Conservation (phyloP, 2,113 vertebrate genomes). For the Hippocampus zosterae region DNA sequence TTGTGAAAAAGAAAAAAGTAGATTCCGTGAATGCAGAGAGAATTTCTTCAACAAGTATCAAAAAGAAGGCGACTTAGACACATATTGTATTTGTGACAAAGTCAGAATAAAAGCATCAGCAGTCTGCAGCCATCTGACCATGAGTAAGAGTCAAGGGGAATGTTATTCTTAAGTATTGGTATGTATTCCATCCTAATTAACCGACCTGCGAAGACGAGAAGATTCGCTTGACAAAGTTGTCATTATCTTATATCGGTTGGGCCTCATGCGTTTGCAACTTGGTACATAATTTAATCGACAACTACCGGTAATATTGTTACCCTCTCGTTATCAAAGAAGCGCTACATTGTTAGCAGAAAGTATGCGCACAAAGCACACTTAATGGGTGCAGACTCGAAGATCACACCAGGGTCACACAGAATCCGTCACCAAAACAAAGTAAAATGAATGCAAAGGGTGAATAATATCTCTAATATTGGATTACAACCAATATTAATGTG, state of each 20-base stretch:
- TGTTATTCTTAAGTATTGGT: neutral
- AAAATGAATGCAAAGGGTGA: too few species aligned
- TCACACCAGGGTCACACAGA: too few species aligned
- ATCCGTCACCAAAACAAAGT: too few species aligned
- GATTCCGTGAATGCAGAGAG: neutral
- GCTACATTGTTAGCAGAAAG: too few species aligned
- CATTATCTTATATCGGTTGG: neutral
- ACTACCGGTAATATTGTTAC: too few species aligned
- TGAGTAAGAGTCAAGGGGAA: neutral
- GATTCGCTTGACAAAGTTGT: neutral
- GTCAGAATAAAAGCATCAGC: neutral
- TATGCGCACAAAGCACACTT: too few species aligned
- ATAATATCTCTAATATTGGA: too few species aligned
- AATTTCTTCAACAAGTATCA: neutral
- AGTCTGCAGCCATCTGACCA: neutral
- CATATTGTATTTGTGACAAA: neutral
- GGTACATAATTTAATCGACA: too few species aligned
- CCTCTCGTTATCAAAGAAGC: too few species aligned
- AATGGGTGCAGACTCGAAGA: too few species aligned
- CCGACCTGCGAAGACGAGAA: neutral
- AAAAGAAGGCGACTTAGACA: neutral
- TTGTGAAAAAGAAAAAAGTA: neutral
- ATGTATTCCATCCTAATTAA: neutral
- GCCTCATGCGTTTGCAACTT: neutral
- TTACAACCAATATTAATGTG: too few species aligned